Base-by-base conservation (phyloP, 2,888 invertebrate species). In the Conistra vaccinii region DNA sequence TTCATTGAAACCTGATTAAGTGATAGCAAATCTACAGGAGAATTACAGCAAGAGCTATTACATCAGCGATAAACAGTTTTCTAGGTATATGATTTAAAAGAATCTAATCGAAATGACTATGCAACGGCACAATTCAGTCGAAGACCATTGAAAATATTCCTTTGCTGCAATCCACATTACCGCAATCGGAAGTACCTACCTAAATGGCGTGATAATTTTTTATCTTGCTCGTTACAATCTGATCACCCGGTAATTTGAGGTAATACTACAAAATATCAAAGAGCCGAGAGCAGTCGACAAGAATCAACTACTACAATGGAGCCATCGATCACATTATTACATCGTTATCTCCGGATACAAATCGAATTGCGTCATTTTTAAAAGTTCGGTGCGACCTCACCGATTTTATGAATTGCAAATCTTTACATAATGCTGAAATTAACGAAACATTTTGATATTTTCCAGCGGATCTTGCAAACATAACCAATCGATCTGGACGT, bases 251-350 rank as follows among this genome's bases (percentile, higher is more conserved):
- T 32, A 39, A 39, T 76, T 57, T 51, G 6, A 20, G 4, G 45
- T 39, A 53, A 55, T 55, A 29, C 6, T 20, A 42, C n/a, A 39
- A 53, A 65, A 66, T 32, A 81, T 75, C 55, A 78, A 78, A 61
- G 81, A 29, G 32, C 77, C 53, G 65, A 80, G 53, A 51, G 63
- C 29, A 80, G 45, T 53, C 26, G 32, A 81, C n/a, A 61, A 65
- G 29, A 39, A 78, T 81, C 75, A 81, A 39, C 6, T n/a, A 45
- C n/a, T 55, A n/a, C 17, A 66, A 72, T 76, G 26, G 20, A 61
- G 23, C 20, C 39, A 74, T 74, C 66, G 10, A 81, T 78, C 55
- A 42, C 42, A 32, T 63, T 23, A 45, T 51, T 20, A 69, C 42
- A 58, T 51, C 48, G 26, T 51, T 17, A 51, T 69, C 35, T 17